Evolutionary conservation across 2,113 vertebrate species (phyloP), one percentile per base, ranked within the genome.

Genomic region (Strix uralensis): DNA sequence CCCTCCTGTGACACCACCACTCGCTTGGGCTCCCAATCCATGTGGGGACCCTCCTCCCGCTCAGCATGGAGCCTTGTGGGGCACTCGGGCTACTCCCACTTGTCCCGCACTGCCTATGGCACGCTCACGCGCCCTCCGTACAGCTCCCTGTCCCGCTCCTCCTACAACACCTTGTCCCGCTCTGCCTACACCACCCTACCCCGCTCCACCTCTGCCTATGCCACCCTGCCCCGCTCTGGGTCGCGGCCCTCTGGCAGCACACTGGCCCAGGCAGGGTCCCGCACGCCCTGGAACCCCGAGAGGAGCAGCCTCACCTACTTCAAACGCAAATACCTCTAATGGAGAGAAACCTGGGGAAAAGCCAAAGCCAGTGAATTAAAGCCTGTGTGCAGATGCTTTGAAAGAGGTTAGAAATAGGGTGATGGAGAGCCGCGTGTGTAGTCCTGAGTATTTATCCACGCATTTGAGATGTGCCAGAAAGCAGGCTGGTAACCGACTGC

Each of bases 131-230:
- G 93, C 5, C 74, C 95, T 44, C 87, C 63, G 0, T 97, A 96
- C 79, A 95, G 81, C 55, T 80, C 96, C 36, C 54, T 97, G 81
- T 80, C 93, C 63, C 97, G 81, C 11, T 89, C 86, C 49, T 91
- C 79, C 26, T 93, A 66, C 63, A 88, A 59, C 59, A 72, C 13
- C 36, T 90, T 95, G 66, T 70, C 93, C 55, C 95, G 89, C 42
- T 80, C 95, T 8, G 81, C 70, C 46, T 97, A 97, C 27, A 11
- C 3, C 5, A 55, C 94, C 15, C 55, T 97, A 0, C 81, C 96
- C 46, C 93, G 81, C 36, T 96, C 94, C 54, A 51, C 59, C 23
- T 65, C 95, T 14, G 44, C 87, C 12, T 97, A 95, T 4, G 87
- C 91, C 46, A 80, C 78, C 23, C 79, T 96, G 29, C 72, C 93